Evolutionary conservation across 1,140 invertebrate genomes (phyloP).

Genomic region (Magallana ariakensis): DNA sequence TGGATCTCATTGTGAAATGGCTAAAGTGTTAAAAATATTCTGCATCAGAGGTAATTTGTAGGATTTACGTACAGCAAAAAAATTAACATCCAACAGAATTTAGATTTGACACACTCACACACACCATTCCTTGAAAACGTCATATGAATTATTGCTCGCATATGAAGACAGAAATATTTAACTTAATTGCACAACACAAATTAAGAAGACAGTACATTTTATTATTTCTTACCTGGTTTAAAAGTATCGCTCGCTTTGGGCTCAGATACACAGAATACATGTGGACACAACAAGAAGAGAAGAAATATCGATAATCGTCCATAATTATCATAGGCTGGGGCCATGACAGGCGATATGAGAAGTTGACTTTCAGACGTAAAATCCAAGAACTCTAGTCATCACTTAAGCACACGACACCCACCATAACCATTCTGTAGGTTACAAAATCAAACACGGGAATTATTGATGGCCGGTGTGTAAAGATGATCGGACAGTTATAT

Average conservation of each 20-base stretch:
- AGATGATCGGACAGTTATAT: slow-evolving; percentile 17
- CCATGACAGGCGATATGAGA: background rate
- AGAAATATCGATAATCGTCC: slow-evolving; percentile 2
- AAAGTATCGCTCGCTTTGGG: background rate
- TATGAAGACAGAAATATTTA: too few relatives aligned
- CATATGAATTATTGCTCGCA: too few relatives aligned
- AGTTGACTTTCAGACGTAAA: slow-evolving; percentile 22
- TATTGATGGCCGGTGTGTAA: background rate
- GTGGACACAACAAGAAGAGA: background rate
- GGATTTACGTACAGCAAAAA: too few relatives aligned
- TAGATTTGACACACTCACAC: too few relatives aligned
- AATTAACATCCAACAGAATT: too few relatives aligned
- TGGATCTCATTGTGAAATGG: too few relatives aligned
- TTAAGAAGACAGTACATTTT: background rate
- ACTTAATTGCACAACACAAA: too few relatives aligned
- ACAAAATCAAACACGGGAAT: background rate
- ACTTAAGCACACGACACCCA: background rate
- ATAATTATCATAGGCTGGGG: slow-evolving; percentile 12
- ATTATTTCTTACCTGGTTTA: background rate
- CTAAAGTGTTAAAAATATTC: too few relatives aligned
- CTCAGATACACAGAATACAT: background rate
- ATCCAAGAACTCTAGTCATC: slow-evolving; percentile 4
- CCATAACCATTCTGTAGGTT: background rate
- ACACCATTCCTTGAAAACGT: too few relatives aligned
- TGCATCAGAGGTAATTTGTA: too few relatives aligned